Evolutionary conservation across 2,113 vertebrate species (phyloP).

Genomic region (Barbus barbus): DNA sequence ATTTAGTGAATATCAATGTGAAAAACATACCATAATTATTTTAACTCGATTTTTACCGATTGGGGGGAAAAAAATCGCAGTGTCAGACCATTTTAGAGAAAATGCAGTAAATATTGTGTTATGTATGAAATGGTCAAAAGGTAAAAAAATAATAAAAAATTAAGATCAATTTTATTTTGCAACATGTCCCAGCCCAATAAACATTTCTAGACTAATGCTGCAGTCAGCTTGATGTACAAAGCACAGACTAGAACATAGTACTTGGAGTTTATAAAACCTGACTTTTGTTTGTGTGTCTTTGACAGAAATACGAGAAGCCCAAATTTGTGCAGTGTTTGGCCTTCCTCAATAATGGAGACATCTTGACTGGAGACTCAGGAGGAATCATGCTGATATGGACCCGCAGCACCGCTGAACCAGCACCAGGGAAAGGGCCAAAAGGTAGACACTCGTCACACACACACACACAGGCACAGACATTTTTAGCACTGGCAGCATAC

Average conservation of each 20-base stretch:
- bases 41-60: background rate
- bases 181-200: background rate
- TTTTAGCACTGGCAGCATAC: background rate
- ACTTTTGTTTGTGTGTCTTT: background rate
- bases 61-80: background rate
- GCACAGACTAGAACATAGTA: too few relatives aligned
- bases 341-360: conserved; percentile 91
- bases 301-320: conserved; percentile 96
- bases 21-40: background rate
- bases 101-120: background rate
- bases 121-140: background rate
- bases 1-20: background rate
- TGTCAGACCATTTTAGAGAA: background rate
- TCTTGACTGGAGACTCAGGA: conserved; percentile 94
- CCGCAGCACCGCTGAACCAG: conserved; percentile 84
- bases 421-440: conserved; percentile 90
- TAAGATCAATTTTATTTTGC: background rate
- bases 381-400: conserved; percentile 92
- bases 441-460: conserved; percentile 67
- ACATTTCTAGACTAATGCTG: background rate
- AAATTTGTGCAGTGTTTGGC: conserved; percentile 96
- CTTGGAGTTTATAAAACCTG: background rate
- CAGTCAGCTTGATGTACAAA: background rate
- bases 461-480: background rate
- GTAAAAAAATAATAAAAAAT: background rate